Conservation (phyloP, 2,888 invertebrate species). For the Temnothorax unifasciatus region DNA sequence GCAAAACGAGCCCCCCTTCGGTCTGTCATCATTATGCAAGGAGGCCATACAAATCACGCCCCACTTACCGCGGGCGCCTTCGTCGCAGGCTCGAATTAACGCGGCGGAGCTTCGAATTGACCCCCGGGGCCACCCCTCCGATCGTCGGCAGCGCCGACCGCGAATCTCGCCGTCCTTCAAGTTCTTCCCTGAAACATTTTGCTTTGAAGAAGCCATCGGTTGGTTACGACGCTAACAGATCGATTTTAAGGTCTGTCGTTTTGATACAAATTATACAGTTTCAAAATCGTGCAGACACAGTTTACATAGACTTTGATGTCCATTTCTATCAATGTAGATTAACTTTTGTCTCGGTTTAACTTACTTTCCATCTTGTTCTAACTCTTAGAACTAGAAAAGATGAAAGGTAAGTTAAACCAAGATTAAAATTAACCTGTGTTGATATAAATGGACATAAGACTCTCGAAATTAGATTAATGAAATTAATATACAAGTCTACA, state of each 20-base stretch:
- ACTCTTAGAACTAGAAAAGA: no score
- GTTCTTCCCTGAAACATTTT: conserved; percentile 7
- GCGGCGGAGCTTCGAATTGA: conserved; percentile 77
- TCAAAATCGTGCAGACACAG: background rate
- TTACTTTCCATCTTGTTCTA: no score
- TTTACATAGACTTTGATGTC: background rate
- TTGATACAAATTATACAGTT: background rate
- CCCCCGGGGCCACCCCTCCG: conserved; percentile 60
- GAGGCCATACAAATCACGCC: conserved; percentile 83
- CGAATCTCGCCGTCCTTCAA: conserved; percentile 9
- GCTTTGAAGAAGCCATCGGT: conserved; percentile 4
- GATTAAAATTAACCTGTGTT: no score
- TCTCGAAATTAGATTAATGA: background rate
- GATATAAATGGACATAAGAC: background rate
- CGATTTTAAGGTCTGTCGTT: conserved; percentile 3
- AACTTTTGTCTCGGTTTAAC: no score
- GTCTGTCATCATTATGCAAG: conserved; percentile 79
- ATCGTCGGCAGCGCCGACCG: conserved; percentile 46
- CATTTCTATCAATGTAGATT: no score
- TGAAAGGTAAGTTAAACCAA: no score
- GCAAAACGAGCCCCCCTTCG: conserved; percentile 75
- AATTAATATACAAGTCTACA: background rate
- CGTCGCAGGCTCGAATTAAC: conserved; percentile 75
- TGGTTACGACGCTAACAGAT: background rate
- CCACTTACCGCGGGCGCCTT: conserved; percentile 69